Evolutionary conservation across 2,113 vertebrate species (phyloP).

Genomic region (Platichthys stellatus): DNA sequence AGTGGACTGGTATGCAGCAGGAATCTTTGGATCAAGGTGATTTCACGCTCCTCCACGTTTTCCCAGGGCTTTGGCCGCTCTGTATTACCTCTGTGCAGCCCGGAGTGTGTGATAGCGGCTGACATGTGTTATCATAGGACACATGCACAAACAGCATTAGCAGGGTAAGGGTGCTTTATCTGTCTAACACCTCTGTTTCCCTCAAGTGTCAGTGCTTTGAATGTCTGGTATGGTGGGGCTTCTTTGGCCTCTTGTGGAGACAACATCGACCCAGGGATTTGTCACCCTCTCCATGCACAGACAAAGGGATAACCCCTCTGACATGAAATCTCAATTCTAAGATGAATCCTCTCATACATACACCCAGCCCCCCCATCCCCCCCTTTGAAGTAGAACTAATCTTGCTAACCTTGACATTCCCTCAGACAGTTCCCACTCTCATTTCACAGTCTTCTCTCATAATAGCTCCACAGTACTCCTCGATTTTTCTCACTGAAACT

Average conservation of each 20-base stretch:
- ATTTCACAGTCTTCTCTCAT: constrained; percentile 71
- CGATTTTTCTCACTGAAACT: constrained; percentile 74
- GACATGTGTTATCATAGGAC: constrained; percentile 83
- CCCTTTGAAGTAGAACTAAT: constrained; percentile 77
- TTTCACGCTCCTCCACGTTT: constrained; percentile 87
- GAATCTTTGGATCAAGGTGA: constrained; percentile 88
- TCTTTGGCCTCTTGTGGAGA: constrained; percentile 46
- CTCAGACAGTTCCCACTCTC: constrained; percentile 71
- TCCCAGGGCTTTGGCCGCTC: constrained; percentile 83
- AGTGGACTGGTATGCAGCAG: constrained; percentile 84
- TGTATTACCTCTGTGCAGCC: constrained; percentile 82
- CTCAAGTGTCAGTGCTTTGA: constrained; percentile 67
- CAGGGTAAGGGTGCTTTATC: constrained; percentile 68
- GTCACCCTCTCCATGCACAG: constrained; percentile 25
- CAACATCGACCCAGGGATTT: constrained; percentile 42
- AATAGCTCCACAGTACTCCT: constrained; percentile 66
- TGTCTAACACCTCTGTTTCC: constrained; percentile 73
- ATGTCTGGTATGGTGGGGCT: constrained; percentile 54
- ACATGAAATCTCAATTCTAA: constrained; percentile 68
- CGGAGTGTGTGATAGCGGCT: constrained; percentile 75
- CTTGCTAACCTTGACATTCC: constrained; percentile 77
- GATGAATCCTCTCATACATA: constrained; percentile 58
- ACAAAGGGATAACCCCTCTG: constrained; percentile 38
- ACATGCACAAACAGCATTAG: constrained; percentile 73
- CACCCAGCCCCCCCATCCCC: not conserved